Conservation (phyloP, 2,888 invertebrate species). For the Drosophila nigricruria region DNA sequence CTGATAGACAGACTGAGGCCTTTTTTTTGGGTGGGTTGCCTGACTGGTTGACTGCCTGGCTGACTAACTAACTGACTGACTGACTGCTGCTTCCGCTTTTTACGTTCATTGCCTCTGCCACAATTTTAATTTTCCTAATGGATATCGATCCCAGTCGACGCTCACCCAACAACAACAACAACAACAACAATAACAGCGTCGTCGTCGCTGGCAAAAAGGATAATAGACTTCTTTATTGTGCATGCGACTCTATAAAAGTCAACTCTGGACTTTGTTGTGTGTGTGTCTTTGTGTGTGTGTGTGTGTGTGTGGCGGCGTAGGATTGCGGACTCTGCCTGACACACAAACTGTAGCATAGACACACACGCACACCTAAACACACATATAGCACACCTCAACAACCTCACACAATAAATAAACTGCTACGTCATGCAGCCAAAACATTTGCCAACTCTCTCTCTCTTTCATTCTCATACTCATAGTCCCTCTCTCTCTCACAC, state of each 20-base stretch:
- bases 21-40: constrained; percentile 1
- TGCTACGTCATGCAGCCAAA: constrained; percentile 74
- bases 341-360: constrained; percentile 38
- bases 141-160: constrained; percentile 85
- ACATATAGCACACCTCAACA: constrained; percentile 55
- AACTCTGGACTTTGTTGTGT: constrained; percentile 82
- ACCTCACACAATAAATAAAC: constrained; percentile 75
- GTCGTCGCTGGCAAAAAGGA: constrained; percentile 76
- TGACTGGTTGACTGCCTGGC: constrained; percentile 26
- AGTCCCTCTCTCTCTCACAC: not conserved
- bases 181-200: constrained; percentile 43
- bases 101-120: constrained; percentile 85
- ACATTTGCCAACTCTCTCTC: constrained; percentile 50
- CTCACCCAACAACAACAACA: constrained; percentile 58
- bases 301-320: constrained; percentile 27
- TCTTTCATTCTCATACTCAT: constrained; percentile 5
- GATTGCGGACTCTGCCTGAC: constrained; percentile 16
- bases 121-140: constrained; percentile 86
- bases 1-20: constrained; percentile 8
- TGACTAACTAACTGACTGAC: constrained; percentile 58
- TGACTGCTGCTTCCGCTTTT: constrained; percentile 78
- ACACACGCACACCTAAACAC: constrained; percentile 24
- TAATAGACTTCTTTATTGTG: constrained; percentile 84
- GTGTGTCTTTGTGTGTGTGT: constrained; percentile 24
- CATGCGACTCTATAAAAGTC: constrained; percentile 85